These are phyloP conservation scores for Tinamus guttatus DNA, from an alignment of 2,113 vertebrate species.

Conservation along the genomic window DNA sequence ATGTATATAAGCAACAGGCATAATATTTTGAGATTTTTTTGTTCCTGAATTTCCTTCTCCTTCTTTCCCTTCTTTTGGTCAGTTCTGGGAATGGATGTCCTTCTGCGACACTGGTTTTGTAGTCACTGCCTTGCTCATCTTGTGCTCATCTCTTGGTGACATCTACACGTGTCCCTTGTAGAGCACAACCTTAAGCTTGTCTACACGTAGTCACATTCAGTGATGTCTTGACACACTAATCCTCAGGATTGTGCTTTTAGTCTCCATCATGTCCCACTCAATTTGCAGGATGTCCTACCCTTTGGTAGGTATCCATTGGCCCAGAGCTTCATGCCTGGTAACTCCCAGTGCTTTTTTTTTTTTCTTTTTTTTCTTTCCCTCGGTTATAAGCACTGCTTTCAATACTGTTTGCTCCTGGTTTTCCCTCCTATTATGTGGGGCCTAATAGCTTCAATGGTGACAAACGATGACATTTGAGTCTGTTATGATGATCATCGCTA, in stretches of 20 bases:
- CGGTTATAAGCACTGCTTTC: neutral
- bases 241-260: neutral
- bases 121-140: neutral
- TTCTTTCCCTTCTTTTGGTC: neutral
- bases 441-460: neutral
- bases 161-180: neutral
- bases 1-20: neutral
- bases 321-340: neutral
- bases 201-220: neutral
- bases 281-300: neutral
- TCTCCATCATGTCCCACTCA: neutral
- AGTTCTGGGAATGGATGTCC: neutral
- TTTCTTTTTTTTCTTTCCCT: neutral
- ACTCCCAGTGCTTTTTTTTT: neutral
- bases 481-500: too few species aligned
- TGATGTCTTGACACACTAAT: neutral
- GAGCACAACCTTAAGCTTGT: neutral
- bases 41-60: neutral
- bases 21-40: neutral
- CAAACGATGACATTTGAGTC: neutral
- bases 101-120: neutral
- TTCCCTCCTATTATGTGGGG: neutral
- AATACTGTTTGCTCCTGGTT: neutral
- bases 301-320: neutral
- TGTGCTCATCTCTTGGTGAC: neutral